Evolutionary conservation across 2,113 vertebrate species (phyloP).

Genomic region (Limnothrissa miodon): DNA sequence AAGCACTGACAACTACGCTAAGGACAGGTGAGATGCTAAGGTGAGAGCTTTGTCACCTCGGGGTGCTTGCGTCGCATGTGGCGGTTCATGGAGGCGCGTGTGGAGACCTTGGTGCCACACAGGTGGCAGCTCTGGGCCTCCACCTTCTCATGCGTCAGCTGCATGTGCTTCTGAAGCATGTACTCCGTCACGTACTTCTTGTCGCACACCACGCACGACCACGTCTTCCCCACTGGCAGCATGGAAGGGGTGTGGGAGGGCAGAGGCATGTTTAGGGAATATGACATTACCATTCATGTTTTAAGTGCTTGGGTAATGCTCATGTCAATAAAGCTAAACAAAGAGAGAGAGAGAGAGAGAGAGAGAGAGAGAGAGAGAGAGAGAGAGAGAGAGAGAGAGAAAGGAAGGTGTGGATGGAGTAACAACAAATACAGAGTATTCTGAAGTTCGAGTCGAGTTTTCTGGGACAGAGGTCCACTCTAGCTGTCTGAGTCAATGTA

Average conservation of each 20-base stretch:
- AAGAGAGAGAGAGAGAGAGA: no score
- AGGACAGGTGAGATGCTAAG: no score
- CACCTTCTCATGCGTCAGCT: conserved; percentile 95
- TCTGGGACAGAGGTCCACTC: neutral
- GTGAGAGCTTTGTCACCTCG: conserved; percentile 73
- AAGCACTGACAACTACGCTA: no score
- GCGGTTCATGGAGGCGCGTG: conserved; percentile 93
- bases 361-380: no score
- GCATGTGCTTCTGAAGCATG: conserved; percentile 98
- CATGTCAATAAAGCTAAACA: neutral
- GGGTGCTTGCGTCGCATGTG: conserved; percentile 96
- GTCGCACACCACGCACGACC: conserved; percentile 89
- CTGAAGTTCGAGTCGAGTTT: neutral
- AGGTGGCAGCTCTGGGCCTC: conserved; percentile 96
- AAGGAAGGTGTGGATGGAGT: no score
- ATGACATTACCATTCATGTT: no score
- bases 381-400: neutral
- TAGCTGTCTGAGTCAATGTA: neutral
- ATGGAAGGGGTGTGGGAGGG: neutral
- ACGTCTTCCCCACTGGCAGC: conserved; percentile 94
- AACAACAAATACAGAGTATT: no score
- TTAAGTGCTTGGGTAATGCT: no score
- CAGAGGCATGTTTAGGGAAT: no score
- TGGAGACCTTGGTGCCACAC: conserved; percentile 97
- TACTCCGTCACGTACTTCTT: conserved; percentile 99